These are phyloP conservation scores for Erithacus rubecula DNA, from an alignment of 2,797 vertebrate genomes.

Conservation along the genomic window DNA sequence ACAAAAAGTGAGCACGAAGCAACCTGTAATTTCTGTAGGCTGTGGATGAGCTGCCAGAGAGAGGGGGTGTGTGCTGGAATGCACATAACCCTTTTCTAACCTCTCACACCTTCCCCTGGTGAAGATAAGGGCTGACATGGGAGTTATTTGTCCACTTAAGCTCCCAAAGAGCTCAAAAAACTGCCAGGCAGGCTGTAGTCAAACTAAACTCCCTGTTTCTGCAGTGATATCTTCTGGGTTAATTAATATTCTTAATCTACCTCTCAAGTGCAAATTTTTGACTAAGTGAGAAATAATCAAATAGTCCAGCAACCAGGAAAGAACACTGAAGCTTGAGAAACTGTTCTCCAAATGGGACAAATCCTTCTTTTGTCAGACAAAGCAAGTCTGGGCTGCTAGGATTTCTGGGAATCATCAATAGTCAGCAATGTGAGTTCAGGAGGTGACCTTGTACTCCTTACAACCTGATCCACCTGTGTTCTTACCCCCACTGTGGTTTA, in stretches of 20 bases:
- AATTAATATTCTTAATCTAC: neutral
- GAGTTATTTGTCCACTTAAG: slow-evolving; percentile 22
- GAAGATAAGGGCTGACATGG: slow-evolving; percentile 24
- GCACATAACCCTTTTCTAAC: slow-evolving; percentile 42
- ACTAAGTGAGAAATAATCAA: neutral
- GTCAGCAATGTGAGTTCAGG: neutral
- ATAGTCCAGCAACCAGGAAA: neutral
- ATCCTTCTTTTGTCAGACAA: neutral
- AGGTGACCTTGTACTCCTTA: neutral
- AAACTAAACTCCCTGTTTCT: neutral
- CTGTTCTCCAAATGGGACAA: neutral
- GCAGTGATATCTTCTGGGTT: neutral
- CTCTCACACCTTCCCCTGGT: neutral
- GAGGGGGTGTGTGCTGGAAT: slow-evolving; percentile 16
- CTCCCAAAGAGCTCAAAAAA: neutral
- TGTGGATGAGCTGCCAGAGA: slow-evolving; percentile 8
- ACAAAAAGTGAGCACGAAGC: neutral
- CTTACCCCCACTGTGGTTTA: neutral
- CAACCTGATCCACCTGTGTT: neutral
- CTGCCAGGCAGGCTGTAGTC: neutral
- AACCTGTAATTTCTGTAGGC: slow-evolving; percentile 51
- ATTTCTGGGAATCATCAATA: slow-evolving; percentile 8
- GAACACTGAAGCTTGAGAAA: neutral
- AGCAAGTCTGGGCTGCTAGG: neutral
- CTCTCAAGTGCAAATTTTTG: neutral